These are phyloP conservation scores for Dromaius novaehollandiae DNA, from an alignment of 2,113 vertebrate species.

Conservation along the genomic window DNA sequence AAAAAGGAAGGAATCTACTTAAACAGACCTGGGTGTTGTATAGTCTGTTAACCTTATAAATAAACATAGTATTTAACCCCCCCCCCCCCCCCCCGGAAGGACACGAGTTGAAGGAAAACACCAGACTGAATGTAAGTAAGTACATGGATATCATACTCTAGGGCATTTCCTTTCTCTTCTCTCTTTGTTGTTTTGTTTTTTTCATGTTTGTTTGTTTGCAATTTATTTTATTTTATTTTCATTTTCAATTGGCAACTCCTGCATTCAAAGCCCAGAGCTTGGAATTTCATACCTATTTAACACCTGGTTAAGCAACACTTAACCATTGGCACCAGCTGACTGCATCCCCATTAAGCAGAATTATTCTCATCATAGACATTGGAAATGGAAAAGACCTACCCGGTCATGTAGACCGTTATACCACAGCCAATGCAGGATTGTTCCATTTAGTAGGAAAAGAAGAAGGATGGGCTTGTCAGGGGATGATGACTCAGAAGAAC, in stretches of 20 bases:
- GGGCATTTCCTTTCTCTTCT: background rate
- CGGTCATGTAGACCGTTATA: constrained; percentile 61
- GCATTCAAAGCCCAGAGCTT: constrained; percentile 55
- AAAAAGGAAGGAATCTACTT: background rate
- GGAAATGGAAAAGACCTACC: constrained; percentile 70
- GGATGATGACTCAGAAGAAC: constrained; percentile 57
- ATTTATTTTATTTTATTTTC: constrained; percentile 67
- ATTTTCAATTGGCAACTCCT: constrained; percentile 65
- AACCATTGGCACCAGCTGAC: constrained; percentile 70
- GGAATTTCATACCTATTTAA: constrained; percentile 72
- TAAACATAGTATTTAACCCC: constrained; percentile 19
- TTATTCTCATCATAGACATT: constrained; percentile 67
- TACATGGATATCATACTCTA: background rate
- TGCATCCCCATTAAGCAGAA: constrained; percentile 70
- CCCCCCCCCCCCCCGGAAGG: background rate
- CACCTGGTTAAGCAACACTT: constrained; percentile 72
- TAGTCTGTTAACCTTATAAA: constrained; percentile 27
- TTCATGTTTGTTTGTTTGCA: background rate
- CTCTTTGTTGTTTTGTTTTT: background rate
- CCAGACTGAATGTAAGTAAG: background rate
- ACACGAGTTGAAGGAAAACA: background rate
- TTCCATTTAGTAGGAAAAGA: constrained; percentile 60
- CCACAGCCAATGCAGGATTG: constrained; percentile 58
- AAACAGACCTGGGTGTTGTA: background rate
- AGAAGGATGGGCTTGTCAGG: constrained; percentile 59